phyloP scores from a whole-genome alignment of 2,113 vertebrate species.

The Seriola aureovittata region DNA sequence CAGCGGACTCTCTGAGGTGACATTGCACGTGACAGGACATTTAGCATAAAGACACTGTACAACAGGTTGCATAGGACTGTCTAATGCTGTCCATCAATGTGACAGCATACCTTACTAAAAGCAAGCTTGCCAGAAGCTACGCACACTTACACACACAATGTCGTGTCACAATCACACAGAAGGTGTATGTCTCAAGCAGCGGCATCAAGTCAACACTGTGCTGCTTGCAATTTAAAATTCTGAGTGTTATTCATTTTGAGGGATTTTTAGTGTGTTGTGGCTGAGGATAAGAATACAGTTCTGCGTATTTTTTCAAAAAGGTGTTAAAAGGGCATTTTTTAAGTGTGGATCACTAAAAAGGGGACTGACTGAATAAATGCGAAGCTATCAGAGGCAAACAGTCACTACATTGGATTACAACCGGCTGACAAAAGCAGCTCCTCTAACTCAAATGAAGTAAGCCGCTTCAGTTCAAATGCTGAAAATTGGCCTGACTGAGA shows the following conservation, averaged over 20 bases:
- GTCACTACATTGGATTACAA: slow-evolving; percentile 4
- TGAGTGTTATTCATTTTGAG: neutral
- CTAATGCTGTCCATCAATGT: slow-evolving; percentile 50
- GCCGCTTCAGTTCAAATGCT: slow-evolving; percentile 29
- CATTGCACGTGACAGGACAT: slow-evolving; percentile 42
- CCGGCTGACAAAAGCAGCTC: slow-evolving; percentile 11
- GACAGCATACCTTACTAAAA: slow-evolving; percentile 41
- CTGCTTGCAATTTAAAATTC: neutral
- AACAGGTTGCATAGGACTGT: slow-evolving; percentile 28
- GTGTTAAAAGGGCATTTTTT: neutral
- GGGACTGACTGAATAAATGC: neutral
- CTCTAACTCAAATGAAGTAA: slow-evolving; percentile 27
- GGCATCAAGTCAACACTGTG: neutral
- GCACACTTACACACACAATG: neutral
- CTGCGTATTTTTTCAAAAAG: neutral
- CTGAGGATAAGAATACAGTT: neutral
- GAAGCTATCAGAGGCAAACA: slow-evolving; percentile 29
- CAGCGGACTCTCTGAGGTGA: slow-evolving; percentile 46
- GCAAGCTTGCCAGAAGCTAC: slow-evolving; percentile 1
- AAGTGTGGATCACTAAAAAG: neutral
- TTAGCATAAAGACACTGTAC: slow-evolving; percentile 30
- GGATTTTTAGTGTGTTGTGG: neutral
- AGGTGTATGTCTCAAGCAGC: neutral
- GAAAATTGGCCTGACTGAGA: slow-evolving; percentile 35
- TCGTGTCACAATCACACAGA: neutral